These are phyloP conservation scores for Botia almorhae DNA, from an alignment of 2,797 vertebrate species.

Conservation along the genomic window DNA sequence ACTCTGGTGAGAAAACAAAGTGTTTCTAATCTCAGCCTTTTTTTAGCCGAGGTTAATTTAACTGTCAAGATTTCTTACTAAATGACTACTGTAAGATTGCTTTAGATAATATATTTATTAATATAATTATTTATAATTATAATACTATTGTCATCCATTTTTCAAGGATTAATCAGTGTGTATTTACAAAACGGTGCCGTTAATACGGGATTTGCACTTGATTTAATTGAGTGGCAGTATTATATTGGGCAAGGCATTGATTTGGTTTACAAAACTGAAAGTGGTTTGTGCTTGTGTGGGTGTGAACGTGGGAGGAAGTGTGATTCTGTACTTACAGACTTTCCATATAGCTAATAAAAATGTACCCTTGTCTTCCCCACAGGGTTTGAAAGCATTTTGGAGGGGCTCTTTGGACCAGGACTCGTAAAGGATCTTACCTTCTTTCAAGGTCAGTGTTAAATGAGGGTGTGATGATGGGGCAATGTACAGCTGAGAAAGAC, in stretches of 20 bases:
- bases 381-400: slow-evolving; percentile 99
- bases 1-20: too few relatives aligned
- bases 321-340: slow-evolving; percentile 31
- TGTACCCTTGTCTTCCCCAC: slow-evolving; percentile 66
- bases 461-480: too few relatives aligned
- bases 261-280: slow-evolving; percentile 65
- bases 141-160: not conserved
- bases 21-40: not conserved
- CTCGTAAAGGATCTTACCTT: slow-evolving; percentile 93
- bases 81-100: not conserved
- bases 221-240: slow-evolving; percentile 85
- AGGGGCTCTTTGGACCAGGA: slow-evolving; percentile 95
- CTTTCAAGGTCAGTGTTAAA: slow-evolving; percentile 87
- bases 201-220: slow-evolving; percentile 86
- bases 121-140: not conserved
- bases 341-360: slow-evolving; percentile 14
- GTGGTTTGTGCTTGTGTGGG: slow-evolving; percentile 28
- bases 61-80: not conserved
- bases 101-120: not conserved
- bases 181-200: not conserved
- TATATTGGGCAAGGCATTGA: slow-evolving; percentile 67
- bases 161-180: slow-evolving; percentile 2
- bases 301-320: slow-evolving; percentile 41
- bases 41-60: not conserved
- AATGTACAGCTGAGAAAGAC: not conserved